These are phyloP conservation scores for Galerucella nymphaeae DNA, from an alignment of 2,888 invertebrate species.

Conservation along the genomic window DNA sequence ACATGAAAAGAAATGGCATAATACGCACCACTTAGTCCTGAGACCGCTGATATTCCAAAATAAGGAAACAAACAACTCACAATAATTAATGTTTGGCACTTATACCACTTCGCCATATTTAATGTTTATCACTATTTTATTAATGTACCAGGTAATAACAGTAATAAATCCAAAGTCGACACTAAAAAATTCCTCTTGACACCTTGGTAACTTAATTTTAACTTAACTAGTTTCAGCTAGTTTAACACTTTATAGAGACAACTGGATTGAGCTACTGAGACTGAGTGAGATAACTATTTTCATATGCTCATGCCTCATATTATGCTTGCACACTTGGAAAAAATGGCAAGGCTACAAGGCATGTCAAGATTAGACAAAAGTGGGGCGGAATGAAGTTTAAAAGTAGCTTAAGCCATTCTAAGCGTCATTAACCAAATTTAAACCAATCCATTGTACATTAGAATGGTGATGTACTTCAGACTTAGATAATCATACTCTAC, in stretches of 20 bases:
- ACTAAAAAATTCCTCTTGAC: neutral
- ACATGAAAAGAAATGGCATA: constrained; percentile 19
- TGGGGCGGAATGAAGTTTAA: neutral
- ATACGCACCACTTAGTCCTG: constrained; percentile 48
- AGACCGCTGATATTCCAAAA: constrained; percentile 43
- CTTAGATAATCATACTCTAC: neutral
- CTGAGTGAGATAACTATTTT: no score
- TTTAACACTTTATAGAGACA: neutral
- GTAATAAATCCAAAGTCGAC: neutral
- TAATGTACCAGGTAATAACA: constrained; percentile 10
- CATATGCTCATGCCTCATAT: no score
- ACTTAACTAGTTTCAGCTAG: neutral
- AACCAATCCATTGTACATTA: neutral
- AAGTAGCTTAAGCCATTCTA: neutral
- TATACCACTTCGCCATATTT: constrained; percentile 58
- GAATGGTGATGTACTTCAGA: neutral
- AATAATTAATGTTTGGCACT: constrained; percentile 52
- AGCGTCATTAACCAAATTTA: neutral
- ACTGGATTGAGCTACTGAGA: no score
- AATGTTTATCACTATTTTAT: constrained; percentile 48
- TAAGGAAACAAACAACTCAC: constrained; percentile 52
- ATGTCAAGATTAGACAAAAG: neutral
- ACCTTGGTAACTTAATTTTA: neutral
- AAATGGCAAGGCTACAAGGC: constrained; percentile 1
- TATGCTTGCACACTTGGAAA: neutral